These are phyloP conservation scores for Trichonephila clavipes DNA, from an alignment of 1,140 invertebrate species.

Conservation along the genomic window DNA sequence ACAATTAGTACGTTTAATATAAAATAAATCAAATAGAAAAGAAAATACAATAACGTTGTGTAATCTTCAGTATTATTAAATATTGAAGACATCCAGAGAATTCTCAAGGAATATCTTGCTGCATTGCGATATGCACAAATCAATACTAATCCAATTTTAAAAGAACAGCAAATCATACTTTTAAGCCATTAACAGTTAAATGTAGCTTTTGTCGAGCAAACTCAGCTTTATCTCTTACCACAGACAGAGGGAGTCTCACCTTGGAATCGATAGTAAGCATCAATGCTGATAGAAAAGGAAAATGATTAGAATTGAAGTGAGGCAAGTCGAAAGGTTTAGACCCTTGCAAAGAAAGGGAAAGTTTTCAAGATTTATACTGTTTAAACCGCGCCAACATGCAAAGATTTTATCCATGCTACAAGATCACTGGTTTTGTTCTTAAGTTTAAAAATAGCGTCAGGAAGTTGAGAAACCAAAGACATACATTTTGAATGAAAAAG, in stretches of 20 bases:
- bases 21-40: background rate
- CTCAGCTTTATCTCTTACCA: background rate
- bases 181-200: conserved; percentile 45
- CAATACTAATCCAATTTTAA: conserved; percentile 30
- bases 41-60: background rate
- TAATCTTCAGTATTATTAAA: background rate
- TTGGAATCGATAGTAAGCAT: background rate
- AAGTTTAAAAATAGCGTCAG: background rate
- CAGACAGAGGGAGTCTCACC: background rate
- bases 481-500: background rate
- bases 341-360: background rate
- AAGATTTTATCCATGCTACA: too few species aligned
- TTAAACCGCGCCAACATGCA: background rate
- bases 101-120: background rate
- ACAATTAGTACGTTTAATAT: background rate
- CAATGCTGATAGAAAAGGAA: background rate
- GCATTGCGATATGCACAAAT: background rate
- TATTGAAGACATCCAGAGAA: background rate
- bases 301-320: background rate
- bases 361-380: background rate
- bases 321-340: conserved; percentile 20
- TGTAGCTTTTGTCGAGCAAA: background rate
- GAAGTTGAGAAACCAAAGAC: background rate
- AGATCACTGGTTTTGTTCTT: background rate
- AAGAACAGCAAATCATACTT: conserved; percentile 22